A percentile compares a stretch with the other conserved stretches of the same genome.
Conservation (phyloP, 2,888 invertebrate genomes). For the Oeneis ivallda region DNA sequence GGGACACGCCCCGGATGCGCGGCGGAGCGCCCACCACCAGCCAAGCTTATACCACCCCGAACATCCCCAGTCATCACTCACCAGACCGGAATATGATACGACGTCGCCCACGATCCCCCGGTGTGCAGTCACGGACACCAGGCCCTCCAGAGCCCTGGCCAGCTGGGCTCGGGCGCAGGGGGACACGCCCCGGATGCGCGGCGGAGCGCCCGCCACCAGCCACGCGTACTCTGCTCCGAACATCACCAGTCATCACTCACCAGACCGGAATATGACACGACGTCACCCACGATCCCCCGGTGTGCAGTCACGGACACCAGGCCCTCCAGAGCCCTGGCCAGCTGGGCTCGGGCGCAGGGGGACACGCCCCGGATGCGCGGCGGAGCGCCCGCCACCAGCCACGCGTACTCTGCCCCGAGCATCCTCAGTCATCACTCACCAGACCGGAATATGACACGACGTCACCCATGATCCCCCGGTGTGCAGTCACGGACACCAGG, state of each 20-base stretch:
- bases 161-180: slow-evolving; percentile 85
- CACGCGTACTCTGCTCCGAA: too few species aligned
- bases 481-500: slow-evolving; percentile 90
- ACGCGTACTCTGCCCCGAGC: too few species aligned
- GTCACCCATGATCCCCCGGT: slow-evolving; percentile 86
- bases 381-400: slow-evolving; percentile 90
- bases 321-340: slow-evolving; percentile 88
- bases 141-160: slow-evolving; percentile 87
- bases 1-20: slow-evolving; percentile 77
- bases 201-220: slow-evolving; percentile 89
- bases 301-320: slow-evolving; percentile 91
- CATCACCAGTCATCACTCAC: too few species aligned
- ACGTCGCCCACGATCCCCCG: slow-evolving; percentile 86
- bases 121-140: slow-evolving; percentile 91
- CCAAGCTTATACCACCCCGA: too few species aligned
- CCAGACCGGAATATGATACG: slow-evolving; percentile 88
- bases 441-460: slow-evolving; percentile 87
- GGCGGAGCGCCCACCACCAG: slow-evolving; percentile 87
- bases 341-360: slow-evolving; percentile 83
- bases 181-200: slow-evolving; percentile 77
- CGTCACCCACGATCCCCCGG: slow-evolving; percentile 85
- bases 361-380: slow-evolving; percentile 79
- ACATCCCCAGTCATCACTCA: too few species aligned
- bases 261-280: slow-evolving; percentile 87
- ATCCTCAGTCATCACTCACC: too few species aligned